Base-by-base conservation (phyloP, 2,888 invertebrate species). In the Phaedon cochleariae region DNA sequence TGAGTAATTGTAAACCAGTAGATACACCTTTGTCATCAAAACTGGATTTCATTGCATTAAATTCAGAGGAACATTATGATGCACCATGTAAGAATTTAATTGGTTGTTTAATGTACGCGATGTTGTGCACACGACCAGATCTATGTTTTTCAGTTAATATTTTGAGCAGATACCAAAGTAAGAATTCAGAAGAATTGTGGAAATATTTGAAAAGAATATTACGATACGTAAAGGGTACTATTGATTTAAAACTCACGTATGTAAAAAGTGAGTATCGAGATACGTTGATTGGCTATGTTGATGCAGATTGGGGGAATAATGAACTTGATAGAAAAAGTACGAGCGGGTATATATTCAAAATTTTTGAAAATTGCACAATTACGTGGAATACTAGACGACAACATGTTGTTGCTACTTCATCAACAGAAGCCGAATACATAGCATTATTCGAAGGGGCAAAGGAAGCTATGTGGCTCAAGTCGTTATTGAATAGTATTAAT, bases 401-500 rank as follows among this genome's bases (percentile, higher is more conserved):
- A 67, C 68, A 65, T 22, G 57, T 71, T 26, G 78, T 79, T 5
- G 74, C 79, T 0, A 52, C 78, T 0, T 80, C 80, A 20, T 76
- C 77, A 0, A 69, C 71, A 22, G 71, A 72, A 60, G 69, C 72
- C n/a, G 69, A 72, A 64, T 71, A 72, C 41, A 72, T 67, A 41
- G 61, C 64, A 41, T 29, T 69, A 1, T 76, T 67, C 68, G 76
- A 77, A 71, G 76, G 60, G 65, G 74, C 77, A 4, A 74, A 60
- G 64, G 79, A 80, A 68, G 77, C 77, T 1, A 41, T 77, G 6
- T 80, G 76, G 77, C 58, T 26, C 3, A 26, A 26, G 26, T 26
- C 26, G 6, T 29, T 69, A 76, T 46, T 70, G 49, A 53, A 31
- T 18, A 64, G 59, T 63, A 74, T 79, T 10, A 68, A 74, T 64